Conservation (phyloP, 2,113 vertebrate species). For the Ceyx melanurus region DNA sequence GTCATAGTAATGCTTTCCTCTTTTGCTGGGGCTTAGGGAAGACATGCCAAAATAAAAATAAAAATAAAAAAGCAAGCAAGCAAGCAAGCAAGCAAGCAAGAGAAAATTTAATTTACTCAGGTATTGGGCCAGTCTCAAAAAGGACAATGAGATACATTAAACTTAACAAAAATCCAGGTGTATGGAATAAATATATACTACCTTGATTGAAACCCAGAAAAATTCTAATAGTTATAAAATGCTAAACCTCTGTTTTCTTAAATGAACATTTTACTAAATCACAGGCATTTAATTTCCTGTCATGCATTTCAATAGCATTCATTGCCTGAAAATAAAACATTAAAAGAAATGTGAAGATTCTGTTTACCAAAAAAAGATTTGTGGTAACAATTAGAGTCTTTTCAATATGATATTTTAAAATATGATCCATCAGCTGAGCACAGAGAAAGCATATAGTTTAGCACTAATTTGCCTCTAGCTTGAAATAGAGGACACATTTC, state of each 20-base stretch:
- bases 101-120: neutral
- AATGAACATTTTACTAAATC: slow-evolving; percentile 39
- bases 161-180: neutral
- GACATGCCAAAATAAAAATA: neutral
- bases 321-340: slow-evolving; percentile 10
- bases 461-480: neutral
- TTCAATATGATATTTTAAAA: slow-evolving; percentile 35
- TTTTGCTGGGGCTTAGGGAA: neutral
- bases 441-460: slow-evolving; percentile 8
- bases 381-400: slow-evolving; percentile 21
- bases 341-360: slow-evolving; percentile 29
- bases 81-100: neutral
- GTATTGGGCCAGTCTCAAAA: neutral
- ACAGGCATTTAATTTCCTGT: slow-evolving; percentile 30
- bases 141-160: neutral
- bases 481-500: neutral
- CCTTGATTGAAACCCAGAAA: neutral
- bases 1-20: neutral
- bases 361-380: slow-evolving; percentile 34
- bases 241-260: slow-evolving; percentile 7
- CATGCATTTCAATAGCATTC: neutral
- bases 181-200: neutral
- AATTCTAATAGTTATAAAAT: slow-evolving; percentile 21
- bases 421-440: neutral
- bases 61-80: neutral